Evolutionary conservation across 2,797 vertebrate genomes (phyloP).

Genomic region (Lutjanus argentimaculatus): DNA sequence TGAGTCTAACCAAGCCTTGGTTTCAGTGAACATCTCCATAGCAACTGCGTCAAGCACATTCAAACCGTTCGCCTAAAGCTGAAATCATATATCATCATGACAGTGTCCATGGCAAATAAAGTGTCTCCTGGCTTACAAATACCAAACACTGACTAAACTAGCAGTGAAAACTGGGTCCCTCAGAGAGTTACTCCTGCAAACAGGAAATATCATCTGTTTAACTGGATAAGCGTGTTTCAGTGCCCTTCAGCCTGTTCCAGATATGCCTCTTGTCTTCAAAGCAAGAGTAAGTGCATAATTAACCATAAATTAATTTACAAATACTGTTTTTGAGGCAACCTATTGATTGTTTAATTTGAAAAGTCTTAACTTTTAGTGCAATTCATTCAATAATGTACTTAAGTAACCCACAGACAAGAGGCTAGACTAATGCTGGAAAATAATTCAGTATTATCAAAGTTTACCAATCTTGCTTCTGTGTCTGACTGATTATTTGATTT

Average conservation of each 20-base stretch:
- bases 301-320: background rate
- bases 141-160: background rate
- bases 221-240: conserved; percentile 19
- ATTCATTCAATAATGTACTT: background rate
- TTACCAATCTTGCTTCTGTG: background rate
- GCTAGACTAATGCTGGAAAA: background rate
- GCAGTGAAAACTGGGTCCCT: background rate
- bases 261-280: background rate
- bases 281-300: background rate
- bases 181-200: background rate
- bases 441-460: background rate
- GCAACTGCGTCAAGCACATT: background rate
- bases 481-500: background rate
- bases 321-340: background rate
- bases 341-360: too few relatives aligned
- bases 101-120: background rate
- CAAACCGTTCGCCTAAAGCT: background rate
- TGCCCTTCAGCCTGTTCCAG: background rate
- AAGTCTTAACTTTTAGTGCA: background rate
- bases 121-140: background rate
- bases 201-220: background rate
- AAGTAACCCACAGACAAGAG: background rate
- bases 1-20: conserved; percentile 6
- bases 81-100: background rate
- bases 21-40: conserved; percentile 12